Evolutionary conservation across 2,888 invertebrate genomes (phyloP).

Genomic region (Ceratothoa steindachneri): DNA sequence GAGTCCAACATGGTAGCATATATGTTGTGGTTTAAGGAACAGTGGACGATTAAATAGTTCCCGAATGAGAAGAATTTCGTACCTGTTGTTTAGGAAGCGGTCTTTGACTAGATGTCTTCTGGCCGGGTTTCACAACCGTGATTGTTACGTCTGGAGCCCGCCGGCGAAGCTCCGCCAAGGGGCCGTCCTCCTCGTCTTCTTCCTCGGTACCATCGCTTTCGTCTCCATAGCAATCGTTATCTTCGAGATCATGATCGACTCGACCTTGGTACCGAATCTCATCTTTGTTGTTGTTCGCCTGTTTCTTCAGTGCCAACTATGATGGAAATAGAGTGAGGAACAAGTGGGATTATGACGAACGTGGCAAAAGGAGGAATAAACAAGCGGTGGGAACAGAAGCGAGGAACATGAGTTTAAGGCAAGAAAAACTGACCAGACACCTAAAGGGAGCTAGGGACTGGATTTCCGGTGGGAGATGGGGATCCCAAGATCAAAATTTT

Average conservation of each 20-base stretch:
- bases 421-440: no score
- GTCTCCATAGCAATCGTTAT: constrained; percentile 18
- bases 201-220: constrained; percentile 22
- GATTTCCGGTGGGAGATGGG: no score
- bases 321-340: neutral
- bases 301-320: constrained; percentile 11
- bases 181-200: constrained; percentile 37
- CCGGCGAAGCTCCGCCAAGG: constrained; percentile 43
- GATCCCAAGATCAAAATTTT: no score
- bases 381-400: no score
- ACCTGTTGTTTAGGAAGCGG: constrained; percentile 50
- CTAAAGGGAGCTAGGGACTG: no score
- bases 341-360: no score
- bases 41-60: no score
- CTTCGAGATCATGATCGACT: constrained; percentile 9
- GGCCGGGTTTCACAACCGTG: constrained; percentile 55
- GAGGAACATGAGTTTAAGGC: no score
- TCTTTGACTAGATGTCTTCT: constrained; percentile 50
- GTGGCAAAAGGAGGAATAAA: no score
- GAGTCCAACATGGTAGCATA: no score
- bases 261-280: constrained; percentile 9
- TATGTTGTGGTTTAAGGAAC: no score
- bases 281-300: constrained; percentile 22
- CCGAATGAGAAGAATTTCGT: no score
- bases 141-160: constrained; percentile 56